Evolutionary conservation across 2,888 invertebrate species (phyloP).

Genomic region (Clostera curtula): DNA sequence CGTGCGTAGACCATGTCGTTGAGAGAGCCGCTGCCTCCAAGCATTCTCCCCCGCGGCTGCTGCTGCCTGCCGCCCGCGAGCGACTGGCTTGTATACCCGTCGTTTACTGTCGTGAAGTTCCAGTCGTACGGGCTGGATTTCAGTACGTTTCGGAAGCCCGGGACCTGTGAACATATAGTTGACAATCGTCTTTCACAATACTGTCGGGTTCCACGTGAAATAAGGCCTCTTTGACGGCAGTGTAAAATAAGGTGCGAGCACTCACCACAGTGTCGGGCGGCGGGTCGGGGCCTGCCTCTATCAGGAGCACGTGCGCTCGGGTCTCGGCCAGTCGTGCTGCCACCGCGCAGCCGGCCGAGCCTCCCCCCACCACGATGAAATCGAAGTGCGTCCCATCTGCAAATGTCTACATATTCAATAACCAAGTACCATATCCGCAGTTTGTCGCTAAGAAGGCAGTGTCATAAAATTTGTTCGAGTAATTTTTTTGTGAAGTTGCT

Average conservation of each 20-base stretch:
- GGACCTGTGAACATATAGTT: conserved; percentile 47
- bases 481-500: too few relatives aligned
- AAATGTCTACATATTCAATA: conserved; percentile 1
- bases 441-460: background rate
- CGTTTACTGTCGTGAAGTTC: conserved; percentile 51
- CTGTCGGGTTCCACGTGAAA: too few relatives aligned
- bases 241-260: background rate
- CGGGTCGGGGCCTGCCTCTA: conserved; percentile 56
- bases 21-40: conserved; percentile 54
- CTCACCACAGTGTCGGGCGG: conserved; percentile 49
- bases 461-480: too few relatives aligned
- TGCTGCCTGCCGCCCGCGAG: conserved; percentile 35
- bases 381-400: conserved; percentile 48
- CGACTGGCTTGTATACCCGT: conserved; percentile 40
- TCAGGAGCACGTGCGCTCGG: conserved; percentile 51
- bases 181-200: too few relatives aligned
- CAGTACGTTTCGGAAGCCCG: conserved; percentile 35
- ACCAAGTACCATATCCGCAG: too few relatives aligned
- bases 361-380: conserved; percentile 56
- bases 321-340: conserved; percentile 46
- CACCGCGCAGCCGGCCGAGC: conserved; percentile 48
- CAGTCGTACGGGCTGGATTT: conserved; percentile 45
- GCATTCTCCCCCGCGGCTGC: conserved; percentile 52
- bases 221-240: conserved; percentile 1
- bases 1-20: conserved; percentile 60